Evolutionary conservation across 2,888 invertebrate genomes (phyloP), one percentile per base, ranked within the genome.

Genomic region (Netelia inedita): DNA sequence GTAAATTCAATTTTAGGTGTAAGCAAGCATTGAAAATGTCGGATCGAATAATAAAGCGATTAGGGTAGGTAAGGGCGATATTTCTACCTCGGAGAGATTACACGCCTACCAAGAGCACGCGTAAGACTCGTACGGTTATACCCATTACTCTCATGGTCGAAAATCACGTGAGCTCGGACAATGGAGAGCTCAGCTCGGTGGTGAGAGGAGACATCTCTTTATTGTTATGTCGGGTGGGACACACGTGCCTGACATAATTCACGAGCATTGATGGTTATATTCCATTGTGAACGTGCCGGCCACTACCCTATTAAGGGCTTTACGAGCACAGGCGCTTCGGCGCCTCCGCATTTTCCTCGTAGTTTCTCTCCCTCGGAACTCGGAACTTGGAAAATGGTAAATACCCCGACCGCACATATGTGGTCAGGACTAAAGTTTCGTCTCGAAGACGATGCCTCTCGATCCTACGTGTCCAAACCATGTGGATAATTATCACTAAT

Each of bases 241-340:
- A 92, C 92, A 92, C 92, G 92, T 92, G 92, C 85, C 88, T 86
- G 78, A 88, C 89, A 92, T 92, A 91, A 91, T 92, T 92, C 90
- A 90, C 90, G 19, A 78, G 75, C 89, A 88, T 88, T 89, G 90
- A 93, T 91, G 89, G 90, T 90, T 91, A 88, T 90, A 90, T 91
- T 90, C 91, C 90, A 91, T 92, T 92, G 92, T 92, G 88, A 74
- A 82, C 80, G 75, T 84, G 84, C 41, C 21, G 79, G 23, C 79
- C 35, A 57, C 59, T 23, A 61, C 75, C 90, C 91, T 90, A 92
- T 92, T 91, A 92, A 87, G 84, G 88, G 83, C 88, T 87, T 88
- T 89, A 88, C 89, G 90, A 89, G 86, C 88, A 61, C 50, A 59
- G 85, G 86, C 87, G 80, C 66, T 76, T 53, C 75, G 76, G 76